phyloP scores from a whole-genome alignment of 2,797 vertebrate genomes.

The Clarias fuscus region DNA sequence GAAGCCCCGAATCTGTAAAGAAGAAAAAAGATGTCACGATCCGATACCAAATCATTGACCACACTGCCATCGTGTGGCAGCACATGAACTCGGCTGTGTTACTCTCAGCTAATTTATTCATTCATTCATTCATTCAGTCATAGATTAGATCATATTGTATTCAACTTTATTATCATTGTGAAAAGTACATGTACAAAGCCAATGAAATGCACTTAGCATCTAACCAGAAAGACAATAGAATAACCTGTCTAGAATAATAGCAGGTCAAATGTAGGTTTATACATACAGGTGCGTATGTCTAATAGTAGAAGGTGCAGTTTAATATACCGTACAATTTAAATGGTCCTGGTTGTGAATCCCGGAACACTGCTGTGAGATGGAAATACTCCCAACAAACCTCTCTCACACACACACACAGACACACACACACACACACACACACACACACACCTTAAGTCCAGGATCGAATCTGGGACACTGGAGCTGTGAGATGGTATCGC shows the following conservation, averaged over 20 bases:
- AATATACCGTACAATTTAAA: too few species aligned
- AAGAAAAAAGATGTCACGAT: conserved; percentile 29
- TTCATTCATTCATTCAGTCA: background rate
- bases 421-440: too few species aligned
- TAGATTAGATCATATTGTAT: too few species aligned
- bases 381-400: background rate
- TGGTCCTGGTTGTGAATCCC: background rate
- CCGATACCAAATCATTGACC: conserved; percentile 32
- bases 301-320: too few species aligned
- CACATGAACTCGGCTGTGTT: background rate
- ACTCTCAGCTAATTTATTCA: background rate
- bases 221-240: too few species aligned
- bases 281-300: too few species aligned
- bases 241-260: too few species aligned
- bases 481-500: background rate
- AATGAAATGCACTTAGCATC: too few species aligned
- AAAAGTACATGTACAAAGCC: too few species aligned
- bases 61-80: conserved; percentile 66
- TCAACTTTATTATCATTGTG: too few species aligned
- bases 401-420: too few species aligned
- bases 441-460: background rate
- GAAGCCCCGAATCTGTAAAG: conserved; percentile 91
- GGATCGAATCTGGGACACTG: background rate
- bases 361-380: background rate
- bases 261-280: too few species aligned